Evolutionary conservation across 2,888 invertebrate species (phyloP).

Genomic region (Frankliniella intonsa): DNA sequence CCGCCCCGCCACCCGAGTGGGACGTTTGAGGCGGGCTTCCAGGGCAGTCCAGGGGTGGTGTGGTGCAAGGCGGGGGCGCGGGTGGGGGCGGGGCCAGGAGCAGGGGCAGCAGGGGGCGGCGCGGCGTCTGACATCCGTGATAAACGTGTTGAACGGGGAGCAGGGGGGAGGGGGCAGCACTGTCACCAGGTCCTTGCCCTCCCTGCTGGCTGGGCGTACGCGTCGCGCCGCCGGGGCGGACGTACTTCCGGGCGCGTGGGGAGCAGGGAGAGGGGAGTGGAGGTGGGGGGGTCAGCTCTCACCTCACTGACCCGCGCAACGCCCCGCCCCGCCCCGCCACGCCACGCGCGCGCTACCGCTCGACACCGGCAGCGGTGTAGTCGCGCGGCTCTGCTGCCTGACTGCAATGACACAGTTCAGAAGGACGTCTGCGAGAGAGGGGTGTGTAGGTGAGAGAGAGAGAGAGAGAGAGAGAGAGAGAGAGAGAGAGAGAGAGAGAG

Average conservation of each 20-base stretch:
- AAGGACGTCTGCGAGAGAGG: neutral
- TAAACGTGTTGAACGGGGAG: neutral
- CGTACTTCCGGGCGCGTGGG: constrained; percentile 28
- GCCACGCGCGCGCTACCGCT: neutral
- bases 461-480: no score
- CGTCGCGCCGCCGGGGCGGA: neutral
- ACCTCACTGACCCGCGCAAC: constrained; percentile 25
- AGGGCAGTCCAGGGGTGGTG: no score
- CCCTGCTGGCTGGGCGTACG: neutral
- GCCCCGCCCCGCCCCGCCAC: neutral
- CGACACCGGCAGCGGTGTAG: neutral
- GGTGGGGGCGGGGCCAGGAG: neutral
- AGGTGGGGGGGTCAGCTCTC: neutral
- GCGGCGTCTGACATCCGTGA: neutral
- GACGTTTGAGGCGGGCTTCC: no score
- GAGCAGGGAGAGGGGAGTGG: neutral
- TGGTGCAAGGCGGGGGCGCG: no score
- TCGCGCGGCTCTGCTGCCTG: neutral
- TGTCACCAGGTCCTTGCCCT: constrained; percentile 23
- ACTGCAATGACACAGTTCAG: neutral
- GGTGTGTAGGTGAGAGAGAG: neutral
- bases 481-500: no score
- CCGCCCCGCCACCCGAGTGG: no score
- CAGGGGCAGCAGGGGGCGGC: neutral
- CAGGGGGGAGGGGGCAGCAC: neutral